These are phyloP conservation scores for Mirounga angustirostris DNA, from an alignment of 2,113 vertebrate genomes.

Conservation along the genomic window DNA sequence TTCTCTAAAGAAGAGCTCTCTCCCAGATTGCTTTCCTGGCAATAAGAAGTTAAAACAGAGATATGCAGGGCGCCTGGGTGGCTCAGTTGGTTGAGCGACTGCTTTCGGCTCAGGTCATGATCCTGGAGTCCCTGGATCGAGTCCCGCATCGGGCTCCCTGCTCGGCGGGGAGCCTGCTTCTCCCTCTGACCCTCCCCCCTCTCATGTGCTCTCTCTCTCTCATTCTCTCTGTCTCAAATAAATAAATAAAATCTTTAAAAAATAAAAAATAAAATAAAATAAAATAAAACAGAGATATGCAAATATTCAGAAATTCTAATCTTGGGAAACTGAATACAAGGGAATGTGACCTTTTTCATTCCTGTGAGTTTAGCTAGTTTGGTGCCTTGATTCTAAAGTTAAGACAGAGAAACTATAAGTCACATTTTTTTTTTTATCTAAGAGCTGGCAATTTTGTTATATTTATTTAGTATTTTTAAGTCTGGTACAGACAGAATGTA, in stretches of 20 bases:
- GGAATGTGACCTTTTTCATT: constrained; percentile 31
- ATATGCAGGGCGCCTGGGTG: too few species aligned
- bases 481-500: constrained; percentile 72
- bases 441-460: background rate
- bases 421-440: constrained; percentile 34
- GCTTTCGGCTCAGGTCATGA: too few species aligned
- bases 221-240: too few species aligned
- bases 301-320: constrained; percentile 62
- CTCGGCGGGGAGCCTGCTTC: too few species aligned
- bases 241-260: too few species aligned
- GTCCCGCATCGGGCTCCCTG: too few species aligned
- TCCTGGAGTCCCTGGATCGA: too few species aligned
- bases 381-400: constrained; percentile 47
- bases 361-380: constrained; percentile 27
- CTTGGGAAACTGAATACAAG: constrained; percentile 58
- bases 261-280: too few species aligned
- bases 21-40: background rate
- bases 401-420: constrained; percentile 48
- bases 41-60: constrained; percentile 24
- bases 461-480: constrained; percentile 75
- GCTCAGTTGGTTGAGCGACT: too few species aligned
- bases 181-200: too few species aligned
- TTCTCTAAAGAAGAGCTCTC: background rate
- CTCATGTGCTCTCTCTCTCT: too few species aligned
- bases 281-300: background rate